Percentiles rank a stretch among this genome's conserved stretches.
Conservation (phyloP, 2,797 vertebrate genomes). For the Leuciscus waleckii region DNA sequence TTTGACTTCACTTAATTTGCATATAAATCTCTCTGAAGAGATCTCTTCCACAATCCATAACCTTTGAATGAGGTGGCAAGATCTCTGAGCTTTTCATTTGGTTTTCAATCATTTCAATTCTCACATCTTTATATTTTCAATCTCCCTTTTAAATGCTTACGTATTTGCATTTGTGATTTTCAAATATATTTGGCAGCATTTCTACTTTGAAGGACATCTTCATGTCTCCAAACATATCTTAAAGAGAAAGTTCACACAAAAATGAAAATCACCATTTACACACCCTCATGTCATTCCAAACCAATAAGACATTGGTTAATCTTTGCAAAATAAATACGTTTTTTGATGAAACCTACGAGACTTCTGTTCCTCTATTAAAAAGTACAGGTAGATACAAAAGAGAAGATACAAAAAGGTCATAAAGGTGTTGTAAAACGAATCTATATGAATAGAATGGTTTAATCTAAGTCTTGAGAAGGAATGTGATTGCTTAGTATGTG, state of each 20-base stretch:
- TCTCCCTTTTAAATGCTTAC: neutral
- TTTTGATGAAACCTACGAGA: neutral
- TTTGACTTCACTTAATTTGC: slow-evolving; percentile 8
- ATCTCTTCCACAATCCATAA: slow-evolving; percentile 3
- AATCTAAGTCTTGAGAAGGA: neutral
- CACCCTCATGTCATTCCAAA: neutral
- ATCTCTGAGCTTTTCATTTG: neutral
- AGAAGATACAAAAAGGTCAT: neutral
- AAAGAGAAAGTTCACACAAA: neutral
- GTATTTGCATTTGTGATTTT: slow-evolving; percentile 13
- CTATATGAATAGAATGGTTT: neutral
- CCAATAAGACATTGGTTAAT: neutral
- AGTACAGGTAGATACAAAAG: neutral
- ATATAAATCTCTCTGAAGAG: slow-evolving; percentile 13
- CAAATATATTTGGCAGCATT: neutral
- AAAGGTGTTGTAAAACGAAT: neutral
- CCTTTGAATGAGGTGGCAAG: neutral
- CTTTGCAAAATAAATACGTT: neutral
- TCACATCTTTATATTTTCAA: neutral
- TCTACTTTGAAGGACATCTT: neutral
- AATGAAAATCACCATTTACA: neutral
- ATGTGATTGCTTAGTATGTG: neutral
- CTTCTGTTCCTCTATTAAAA: neutral
- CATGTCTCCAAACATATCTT: neutral
- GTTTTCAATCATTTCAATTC: slow-evolving; percentile 20